Evolutionary conservation across 2,797 vertebrate genomes (phyloP).

Genomic region (Clarias fuscus): DNA sequence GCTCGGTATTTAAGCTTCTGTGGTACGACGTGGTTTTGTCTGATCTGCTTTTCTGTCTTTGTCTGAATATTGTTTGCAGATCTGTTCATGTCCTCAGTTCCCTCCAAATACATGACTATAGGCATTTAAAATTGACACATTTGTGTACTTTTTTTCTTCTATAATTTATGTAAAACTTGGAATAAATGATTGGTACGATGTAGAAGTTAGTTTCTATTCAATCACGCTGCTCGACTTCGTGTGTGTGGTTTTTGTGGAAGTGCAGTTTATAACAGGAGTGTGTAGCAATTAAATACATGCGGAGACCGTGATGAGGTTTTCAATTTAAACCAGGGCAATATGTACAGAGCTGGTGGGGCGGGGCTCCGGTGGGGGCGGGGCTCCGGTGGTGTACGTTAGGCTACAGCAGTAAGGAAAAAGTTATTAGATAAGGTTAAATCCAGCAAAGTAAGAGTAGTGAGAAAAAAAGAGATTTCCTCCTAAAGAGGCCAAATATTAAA

Average conservation of each 20-base stretch:
- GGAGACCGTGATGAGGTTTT: neutral
- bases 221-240: constrained; percentile 40
- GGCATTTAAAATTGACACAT: constrained; percentile 59
- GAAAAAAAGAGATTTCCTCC: neutral
- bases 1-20: constrained; percentile 53
- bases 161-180: constrained; percentile 74
- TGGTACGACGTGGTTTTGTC: constrained; percentile 53
- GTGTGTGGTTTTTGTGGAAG: neutral
- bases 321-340: neutral
- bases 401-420: neutral
- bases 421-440: neutral
- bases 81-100: constrained; percentile 45
- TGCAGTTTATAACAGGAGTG: neutral
- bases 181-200: constrained; percentile 76
- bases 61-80: constrained; percentile 37
- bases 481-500: too few relatives aligned
- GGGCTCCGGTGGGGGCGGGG: too few relatives aligned
- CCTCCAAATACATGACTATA: constrained; percentile 50
- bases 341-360: too few relatives aligned
- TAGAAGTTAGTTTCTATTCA: constrained; percentile 69
- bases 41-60: constrained; percentile 40
- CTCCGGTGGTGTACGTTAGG: neutral
- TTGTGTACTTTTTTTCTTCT: constrained; percentile 74
- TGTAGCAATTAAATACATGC: too few relatives aligned
- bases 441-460: neutral